Percentiles rank a stretch among this genome's conserved stretches.
Conservation (phyloP, 2,113 vertebrate species). For the Sarotherodon lohbergeri region DNA sequence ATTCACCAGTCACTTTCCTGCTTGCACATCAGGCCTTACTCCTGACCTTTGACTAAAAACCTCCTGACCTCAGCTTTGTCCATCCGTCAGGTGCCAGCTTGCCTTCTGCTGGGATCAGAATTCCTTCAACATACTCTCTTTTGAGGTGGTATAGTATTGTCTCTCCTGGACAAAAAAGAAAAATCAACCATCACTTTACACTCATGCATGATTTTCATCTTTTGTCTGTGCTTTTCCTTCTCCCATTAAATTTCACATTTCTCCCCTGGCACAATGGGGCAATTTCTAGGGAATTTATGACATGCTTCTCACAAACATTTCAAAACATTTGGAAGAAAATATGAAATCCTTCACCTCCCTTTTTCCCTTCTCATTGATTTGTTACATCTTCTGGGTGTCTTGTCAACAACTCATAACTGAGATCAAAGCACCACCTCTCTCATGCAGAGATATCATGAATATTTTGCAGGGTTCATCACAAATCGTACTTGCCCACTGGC, state of each 20-base stretch:
- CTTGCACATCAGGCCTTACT: slow-evolving; percentile 12
- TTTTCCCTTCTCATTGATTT: slow-evolving; percentile 13
- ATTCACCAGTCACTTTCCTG: slow-evolving; percentile 1
- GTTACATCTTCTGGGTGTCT: slow-evolving; percentile 5
- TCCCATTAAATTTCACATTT: background rate
- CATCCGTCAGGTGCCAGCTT: slow-evolving; percentile 54
- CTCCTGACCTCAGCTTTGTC: slow-evolving; percentile 53
- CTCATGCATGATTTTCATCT: background rate
- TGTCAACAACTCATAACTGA: background rate
- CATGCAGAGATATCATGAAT: background rate
- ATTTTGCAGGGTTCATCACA: slow-evolving; percentile 8
- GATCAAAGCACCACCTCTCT: slow-evolving; percentile 29
- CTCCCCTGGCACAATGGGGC: background rate
- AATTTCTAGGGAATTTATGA: slow-evolving; percentile 6
- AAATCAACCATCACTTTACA: background rate
- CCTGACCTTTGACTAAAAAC: slow-evolving; percentile 47
- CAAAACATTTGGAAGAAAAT: slow-evolving; percentile 20
- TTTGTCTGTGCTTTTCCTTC: background rate
- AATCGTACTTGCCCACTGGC: slow-evolving; percentile 13
- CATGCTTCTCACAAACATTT: slow-evolving; percentile 3
- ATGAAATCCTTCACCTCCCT: background rate
- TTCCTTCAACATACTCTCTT: slow-evolving; percentile 36
- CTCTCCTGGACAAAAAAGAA: slow-evolving; percentile 10
- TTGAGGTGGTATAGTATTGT: slow-evolving; percentile 14
- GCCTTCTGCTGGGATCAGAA: slow-evolving; percentile 20